Evolutionary conservation across 2,888 invertebrate species (phyloP).

Genomic region (Phyllotreta cruciferae): DNA sequence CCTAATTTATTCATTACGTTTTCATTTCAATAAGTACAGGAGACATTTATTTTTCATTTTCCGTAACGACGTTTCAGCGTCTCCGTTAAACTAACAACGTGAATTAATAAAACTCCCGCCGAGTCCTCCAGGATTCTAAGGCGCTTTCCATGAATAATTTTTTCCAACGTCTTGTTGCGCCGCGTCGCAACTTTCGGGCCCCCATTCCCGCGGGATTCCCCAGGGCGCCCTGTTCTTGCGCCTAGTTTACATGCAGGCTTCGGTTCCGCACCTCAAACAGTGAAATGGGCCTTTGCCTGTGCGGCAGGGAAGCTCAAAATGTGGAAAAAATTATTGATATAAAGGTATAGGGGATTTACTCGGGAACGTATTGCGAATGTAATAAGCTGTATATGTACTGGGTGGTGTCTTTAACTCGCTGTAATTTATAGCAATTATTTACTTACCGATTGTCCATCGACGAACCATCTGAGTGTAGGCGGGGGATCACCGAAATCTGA

Average conservation of each 20-base stretch:
- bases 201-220: not conserved
- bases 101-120: conserved; percentile 22
- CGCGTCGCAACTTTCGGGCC: not conserved
- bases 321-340: not conserved
- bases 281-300: not conserved
- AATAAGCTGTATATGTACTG: no score
- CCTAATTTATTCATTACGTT: no score
- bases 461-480: conserved; percentile 55
- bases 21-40: no score
- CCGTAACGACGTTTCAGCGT: conserved; percentile 4
- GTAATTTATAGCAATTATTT: conserved; percentile 9
- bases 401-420: no score
- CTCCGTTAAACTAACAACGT: conserved; percentile 25
- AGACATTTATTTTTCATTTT: conserved; percentile 7
- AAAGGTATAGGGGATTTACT: no score
- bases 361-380: no score
- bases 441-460: conserved; percentile 56
- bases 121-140: conserved; percentile 4
- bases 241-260: not conserved
- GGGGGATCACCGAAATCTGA: conserved; percentile 57
- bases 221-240: not conserved
- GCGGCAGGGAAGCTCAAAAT: not conserved
- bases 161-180: conserved; percentile 6
- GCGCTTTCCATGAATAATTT: conserved; percentile 24
- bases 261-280: not conserved